Conservation (phyloP, 2,888 invertebrate species). For the Scrobipalpa atriplicella region DNA sequence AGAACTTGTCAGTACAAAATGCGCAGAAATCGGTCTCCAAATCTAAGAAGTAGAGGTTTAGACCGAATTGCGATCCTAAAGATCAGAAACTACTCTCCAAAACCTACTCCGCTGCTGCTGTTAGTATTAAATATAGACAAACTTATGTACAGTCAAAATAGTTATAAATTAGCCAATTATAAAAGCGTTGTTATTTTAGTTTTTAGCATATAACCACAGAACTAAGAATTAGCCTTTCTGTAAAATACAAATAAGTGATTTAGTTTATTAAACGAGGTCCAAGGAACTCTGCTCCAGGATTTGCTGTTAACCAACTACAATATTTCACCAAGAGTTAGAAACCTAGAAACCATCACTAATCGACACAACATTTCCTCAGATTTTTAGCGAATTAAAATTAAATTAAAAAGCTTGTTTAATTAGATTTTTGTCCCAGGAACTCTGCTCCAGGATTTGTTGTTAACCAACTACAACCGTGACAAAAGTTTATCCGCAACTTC, state of each 20-base stretch:
- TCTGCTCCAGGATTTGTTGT: not conserved
- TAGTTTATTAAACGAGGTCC: not conserved
- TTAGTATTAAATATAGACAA: too few relatives aligned
- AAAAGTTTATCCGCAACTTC: too few relatives aligned
- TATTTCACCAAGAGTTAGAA: not conserved
- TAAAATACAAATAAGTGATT: too few relatives aligned
- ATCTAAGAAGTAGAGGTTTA: too few relatives aligned
- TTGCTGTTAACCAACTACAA: not conserved
- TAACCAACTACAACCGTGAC: not conserved
- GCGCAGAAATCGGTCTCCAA: not conserved
- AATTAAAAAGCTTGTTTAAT: not conserved
- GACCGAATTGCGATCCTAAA: too few relatives aligned
- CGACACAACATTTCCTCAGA: not conserved
- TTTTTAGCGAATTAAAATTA: not conserved
- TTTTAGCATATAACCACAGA: too few relatives aligned
- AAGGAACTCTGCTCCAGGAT: conserved; percentile 5
- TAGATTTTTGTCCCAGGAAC: not conserved
- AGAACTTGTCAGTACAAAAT: not conserved
- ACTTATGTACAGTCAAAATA: too few relatives aligned
- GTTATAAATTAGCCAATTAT: too few relatives aligned
- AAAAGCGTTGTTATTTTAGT: too few relatives aligned
- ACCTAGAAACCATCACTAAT: not conserved
- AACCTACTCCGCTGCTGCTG: too few relatives aligned
- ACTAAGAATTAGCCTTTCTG: too few relatives aligned
- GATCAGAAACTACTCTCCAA: too few relatives aligned